Conservation (phyloP, 1,140 invertebrate genomes). For the Apolygus lucorum region DNA sequence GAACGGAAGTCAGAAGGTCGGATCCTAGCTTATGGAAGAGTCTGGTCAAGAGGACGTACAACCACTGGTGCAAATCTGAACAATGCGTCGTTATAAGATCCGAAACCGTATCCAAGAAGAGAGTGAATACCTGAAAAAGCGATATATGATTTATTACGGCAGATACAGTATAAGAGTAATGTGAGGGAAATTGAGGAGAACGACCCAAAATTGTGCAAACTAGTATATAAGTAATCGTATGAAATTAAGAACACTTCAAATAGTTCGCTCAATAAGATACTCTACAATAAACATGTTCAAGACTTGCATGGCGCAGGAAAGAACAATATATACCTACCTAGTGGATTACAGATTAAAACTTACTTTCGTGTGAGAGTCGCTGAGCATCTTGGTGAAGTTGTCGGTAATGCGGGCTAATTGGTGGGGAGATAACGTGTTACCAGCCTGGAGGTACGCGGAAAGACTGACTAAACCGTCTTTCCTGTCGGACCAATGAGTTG, state of each 20-base stretch:
- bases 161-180: no score
- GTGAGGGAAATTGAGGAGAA: no score
- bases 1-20: conserved; percentile 78
- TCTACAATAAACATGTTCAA: no score
- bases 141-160: not conserved
- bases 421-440: conserved; percentile 54
- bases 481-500: conserved; percentile 81
- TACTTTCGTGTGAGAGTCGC: conserved; percentile 91
- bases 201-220: no score
- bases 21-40: conserved; percentile 79
- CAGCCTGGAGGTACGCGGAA: conserved; percentile 61
- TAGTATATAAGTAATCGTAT: no score
- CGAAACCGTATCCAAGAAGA: conserved; percentile 85
- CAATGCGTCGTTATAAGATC: conserved; percentile 80
- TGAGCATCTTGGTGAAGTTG: conserved; percentile 91
- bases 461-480: conserved; percentile 84
- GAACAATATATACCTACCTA: no score
- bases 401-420: conserved; percentile 77
- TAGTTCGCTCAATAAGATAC: no score
- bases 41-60: conserved; percentile 72
- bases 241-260: no score
- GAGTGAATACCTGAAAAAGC: conserved; percentile 60
- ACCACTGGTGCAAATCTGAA: conserved; percentile 79
- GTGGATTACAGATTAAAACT: no score
- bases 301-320: no score